Base-by-base conservation (phyloP, 2,888 invertebrate genomes). In the Epinotia bilunana region DNA sequence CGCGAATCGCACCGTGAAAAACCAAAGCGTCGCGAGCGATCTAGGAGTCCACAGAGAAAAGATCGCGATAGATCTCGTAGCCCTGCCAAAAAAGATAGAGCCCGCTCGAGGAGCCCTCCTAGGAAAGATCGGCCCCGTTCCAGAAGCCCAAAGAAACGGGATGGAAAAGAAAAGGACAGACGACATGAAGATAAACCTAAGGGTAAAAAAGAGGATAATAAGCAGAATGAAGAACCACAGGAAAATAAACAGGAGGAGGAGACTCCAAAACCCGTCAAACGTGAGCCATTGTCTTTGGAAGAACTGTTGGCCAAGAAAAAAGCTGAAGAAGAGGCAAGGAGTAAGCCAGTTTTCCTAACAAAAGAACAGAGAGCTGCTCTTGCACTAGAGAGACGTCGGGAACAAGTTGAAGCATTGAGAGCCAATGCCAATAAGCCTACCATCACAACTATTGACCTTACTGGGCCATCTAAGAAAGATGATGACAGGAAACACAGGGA, bases 331-430 rank as follows among this genome's bases (percentile, higher is more conserved):
- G 98, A 97, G 84, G 98, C 98, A 1, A 95, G 98, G 70, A 98
- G 98, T 82, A 99, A 99, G 95, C 99, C 99, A 0, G 98, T 99
- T 46, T 99, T 99, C 88, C 93, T 99, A 55, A 98, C 98, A 0
- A 99, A 99, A 94, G 99, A 99, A 88, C 98, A 99, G 88, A 95
- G 99, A 83, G 98, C 97, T 0, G 97, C 96, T 0, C 96, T 98
- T 83, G 99, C 99, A 0, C 84, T 99, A 18, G 97, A 97, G 85
- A 95, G 97, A 69, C 95, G 99, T 0, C 97, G 98, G 84, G 97
- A 98, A 86, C 97, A 99, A 91, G 97, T 98, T 0, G 98, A 97
- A 55, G 96, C 96, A 18, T 95, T 98, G 80, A 95, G 97, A 79
- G 97, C 96, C 73, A 94, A 95, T 81, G 95, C 95, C 79, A 95